phyloP scores from a whole-genome alignment of 2,888 invertebrate species.

The Epiblema foenella region DNA sequence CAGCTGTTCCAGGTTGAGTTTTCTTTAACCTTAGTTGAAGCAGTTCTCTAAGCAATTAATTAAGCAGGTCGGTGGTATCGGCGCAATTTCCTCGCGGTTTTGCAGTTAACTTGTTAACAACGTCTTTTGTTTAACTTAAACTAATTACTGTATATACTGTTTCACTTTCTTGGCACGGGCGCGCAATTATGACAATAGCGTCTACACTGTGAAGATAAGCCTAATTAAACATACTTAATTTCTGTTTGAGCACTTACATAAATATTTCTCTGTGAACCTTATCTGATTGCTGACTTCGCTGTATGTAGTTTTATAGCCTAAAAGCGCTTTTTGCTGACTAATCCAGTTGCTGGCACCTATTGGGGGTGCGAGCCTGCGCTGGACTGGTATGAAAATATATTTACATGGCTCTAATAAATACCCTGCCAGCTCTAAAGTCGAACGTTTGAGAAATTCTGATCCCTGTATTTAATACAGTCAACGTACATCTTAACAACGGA shows the following conservation, averaged over 20 bases:
- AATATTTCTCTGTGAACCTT: too few relatives aligned
- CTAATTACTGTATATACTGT: conserved; percentile 34
- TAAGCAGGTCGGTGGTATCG: conserved; percentile 21
- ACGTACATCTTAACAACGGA: not conserved
- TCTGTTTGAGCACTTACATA: not conserved
- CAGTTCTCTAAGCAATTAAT: conserved; percentile 25
- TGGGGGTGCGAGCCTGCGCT: too few relatives aligned
- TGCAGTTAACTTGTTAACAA: conserved; percentile 23
- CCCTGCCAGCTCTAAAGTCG: too few relatives aligned
- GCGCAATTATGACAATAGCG: conserved; percentile 6
- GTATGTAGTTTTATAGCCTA: not conserved
- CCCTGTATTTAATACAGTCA: not conserved
- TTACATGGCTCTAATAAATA: too few relatives aligned
- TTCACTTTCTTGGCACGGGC: conserved; percentile 10
- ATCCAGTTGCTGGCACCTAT: too few relatives aligned
- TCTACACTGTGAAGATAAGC: conserved; percentile 9
- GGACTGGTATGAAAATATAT: too few relatives aligned
- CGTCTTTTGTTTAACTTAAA: conserved; percentile 25
- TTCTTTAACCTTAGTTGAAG: not conserved
- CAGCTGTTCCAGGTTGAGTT: not conserved
- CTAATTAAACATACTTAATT: conserved; percentile 6
- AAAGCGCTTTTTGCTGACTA: too few relatives aligned
- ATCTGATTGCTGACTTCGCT: not conserved
- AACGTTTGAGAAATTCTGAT: too few relatives aligned
- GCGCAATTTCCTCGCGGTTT: conserved; percentile 25